Conservation (phyloP, 2,888 invertebrate genomes). For the Drosophila rellima region DNA sequence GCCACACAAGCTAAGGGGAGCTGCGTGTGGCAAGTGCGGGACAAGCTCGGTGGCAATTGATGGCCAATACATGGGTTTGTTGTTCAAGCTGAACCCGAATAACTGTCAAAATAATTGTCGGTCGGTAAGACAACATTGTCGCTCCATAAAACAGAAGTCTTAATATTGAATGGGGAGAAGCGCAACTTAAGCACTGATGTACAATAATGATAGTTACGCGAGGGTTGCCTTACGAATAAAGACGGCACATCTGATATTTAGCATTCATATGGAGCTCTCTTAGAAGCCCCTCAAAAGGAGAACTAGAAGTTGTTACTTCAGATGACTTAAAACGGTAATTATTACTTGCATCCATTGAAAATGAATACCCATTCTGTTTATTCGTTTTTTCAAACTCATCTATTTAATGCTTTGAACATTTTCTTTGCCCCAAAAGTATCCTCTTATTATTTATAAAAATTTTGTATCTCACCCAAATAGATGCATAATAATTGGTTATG, state of each 20-base stretch:
- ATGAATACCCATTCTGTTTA: neutral
- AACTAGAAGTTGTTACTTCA: neutral
- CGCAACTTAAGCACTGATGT: neutral
- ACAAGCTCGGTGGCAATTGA: slow-evolving; percentile 2
- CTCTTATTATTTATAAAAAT: neutral
- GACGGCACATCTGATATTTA: neutral
- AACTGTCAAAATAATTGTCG: slow-evolving; percentile 65
- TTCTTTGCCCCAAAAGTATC: neutral
- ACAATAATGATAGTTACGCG: neutral
- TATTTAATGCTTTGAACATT: neutral
- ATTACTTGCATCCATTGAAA: neutral
- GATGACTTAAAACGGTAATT: neutral
- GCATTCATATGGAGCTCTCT: neutral
- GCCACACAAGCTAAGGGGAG: neutral
- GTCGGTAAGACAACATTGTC: slow-evolving; percentile 40
- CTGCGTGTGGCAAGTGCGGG: neutral
- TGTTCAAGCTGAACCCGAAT: slow-evolving; percentile 39
- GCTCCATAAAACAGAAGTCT: slow-evolving; percentile 35
- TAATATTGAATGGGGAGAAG: slow-evolving; percentile 5
- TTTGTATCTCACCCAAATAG: neutral
- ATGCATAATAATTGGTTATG: neutral
- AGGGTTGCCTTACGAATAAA: neutral
- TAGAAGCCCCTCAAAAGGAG: neutral
- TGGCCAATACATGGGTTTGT: slow-evolving; percentile 32
- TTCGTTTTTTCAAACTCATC: neutral